Conservation (phyloP, 1,140 invertebrate genomes). For the Caerostris darwini region DNA sequence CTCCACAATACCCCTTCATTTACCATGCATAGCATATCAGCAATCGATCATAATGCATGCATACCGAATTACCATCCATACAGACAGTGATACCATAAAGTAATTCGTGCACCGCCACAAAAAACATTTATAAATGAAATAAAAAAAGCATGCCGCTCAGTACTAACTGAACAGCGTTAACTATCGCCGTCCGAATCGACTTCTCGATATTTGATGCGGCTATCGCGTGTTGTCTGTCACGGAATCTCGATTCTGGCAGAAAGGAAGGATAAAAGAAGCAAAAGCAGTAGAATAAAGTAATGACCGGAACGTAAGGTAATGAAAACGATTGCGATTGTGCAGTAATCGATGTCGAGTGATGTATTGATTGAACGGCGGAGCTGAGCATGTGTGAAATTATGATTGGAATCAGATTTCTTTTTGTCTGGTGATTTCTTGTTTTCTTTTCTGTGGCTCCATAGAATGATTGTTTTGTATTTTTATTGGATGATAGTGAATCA, state of each 20-base stretch:
- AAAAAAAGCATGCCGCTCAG: neutral
- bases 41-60: neutral
- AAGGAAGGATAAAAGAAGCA: neutral
- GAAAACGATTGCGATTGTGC: conserved; percentile 61
- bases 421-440: neutral
- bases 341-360: conserved; percentile 51
- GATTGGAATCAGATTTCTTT: neutral
- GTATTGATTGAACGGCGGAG: conserved; percentile 36
- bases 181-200: neutral
- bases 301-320: conserved; percentile 29
- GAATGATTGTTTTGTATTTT: too few relatives aligned
- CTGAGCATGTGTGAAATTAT: conserved; percentile 22
- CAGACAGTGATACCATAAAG: neutral
- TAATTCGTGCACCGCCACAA: neutral
- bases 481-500: too few relatives aligned
- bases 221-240: conserved; percentile 48
- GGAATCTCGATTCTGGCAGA: neutral
- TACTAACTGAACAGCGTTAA: conserved; percentile 27
- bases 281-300: conserved; percentile 36
- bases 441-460: too few relatives aligned
- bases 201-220: conserved; percentile 37
- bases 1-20: neutral
- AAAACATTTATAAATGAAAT: too few relatives aligned
- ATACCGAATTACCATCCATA: neutral
- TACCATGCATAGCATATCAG: neutral